Conservation (phyloP, 2,797 vertebrate genomes). For the Dipus sagitta region DNA sequence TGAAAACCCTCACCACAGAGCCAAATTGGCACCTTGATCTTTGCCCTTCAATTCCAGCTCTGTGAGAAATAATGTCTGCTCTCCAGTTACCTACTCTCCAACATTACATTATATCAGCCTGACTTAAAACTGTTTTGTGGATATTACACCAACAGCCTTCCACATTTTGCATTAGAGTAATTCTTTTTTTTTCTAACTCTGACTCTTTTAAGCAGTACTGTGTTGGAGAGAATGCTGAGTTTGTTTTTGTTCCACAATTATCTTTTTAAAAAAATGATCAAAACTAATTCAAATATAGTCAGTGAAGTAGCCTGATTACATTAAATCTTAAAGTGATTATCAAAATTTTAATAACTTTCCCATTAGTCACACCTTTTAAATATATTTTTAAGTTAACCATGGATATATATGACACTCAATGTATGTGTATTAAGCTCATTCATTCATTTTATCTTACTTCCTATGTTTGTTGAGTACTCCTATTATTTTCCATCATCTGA, state of each 20-base stretch:
- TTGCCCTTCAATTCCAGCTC: neutral
- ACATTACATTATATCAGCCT: neutral
- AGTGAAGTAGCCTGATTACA: neutral
- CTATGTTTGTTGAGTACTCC: conserved; percentile 1
- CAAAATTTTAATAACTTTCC: conserved; percentile 20
- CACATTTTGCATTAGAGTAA: conserved; percentile 39
- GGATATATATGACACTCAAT: neutral
- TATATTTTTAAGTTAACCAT: neutral
- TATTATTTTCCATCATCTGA: conserved; percentile 11
- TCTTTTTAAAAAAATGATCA: conserved; percentile 51
- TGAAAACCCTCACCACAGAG: neutral
- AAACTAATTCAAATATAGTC: neutral
- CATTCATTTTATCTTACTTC: neutral
- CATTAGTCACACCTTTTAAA: neutral
- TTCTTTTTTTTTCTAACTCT: neutral
- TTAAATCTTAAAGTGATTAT: neutral
- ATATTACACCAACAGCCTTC: neutral
- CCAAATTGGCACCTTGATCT: neutral
- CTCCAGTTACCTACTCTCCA: neutral
- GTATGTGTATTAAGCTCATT: neutral
- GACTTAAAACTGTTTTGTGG: no score
- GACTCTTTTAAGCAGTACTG: conserved; percentile 23
- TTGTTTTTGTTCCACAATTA: conserved; percentile 17
- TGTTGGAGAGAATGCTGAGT: conserved; percentile 11
- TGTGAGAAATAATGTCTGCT: neutral